Conservation (phyloP, 1,140 invertebrate species). For the Diploscapter pachys region DNA sequence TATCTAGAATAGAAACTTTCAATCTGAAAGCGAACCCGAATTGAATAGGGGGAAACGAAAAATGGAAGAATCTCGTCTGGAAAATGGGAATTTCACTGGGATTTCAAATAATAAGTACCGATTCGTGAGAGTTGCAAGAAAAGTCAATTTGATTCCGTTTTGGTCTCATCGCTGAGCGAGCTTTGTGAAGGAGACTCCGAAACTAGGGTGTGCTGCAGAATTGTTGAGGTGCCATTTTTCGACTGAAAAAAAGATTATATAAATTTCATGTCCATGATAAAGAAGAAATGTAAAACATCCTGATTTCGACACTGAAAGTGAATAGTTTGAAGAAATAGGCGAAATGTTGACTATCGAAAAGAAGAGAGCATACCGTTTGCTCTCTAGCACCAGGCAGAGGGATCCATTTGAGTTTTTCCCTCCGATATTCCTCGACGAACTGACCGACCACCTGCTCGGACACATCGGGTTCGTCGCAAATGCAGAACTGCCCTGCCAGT, state of each 20-base stretch:
- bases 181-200: constrained; percentile 31
- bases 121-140: not conserved
- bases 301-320: not conserved
- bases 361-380: not conserved
- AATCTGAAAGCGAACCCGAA: no score
- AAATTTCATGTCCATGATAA: not conserved
- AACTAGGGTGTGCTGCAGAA: constrained; percentile 25
- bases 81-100: no score
- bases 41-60: no score
- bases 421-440: not conserved
- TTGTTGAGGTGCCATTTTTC: constrained; percentile 25
- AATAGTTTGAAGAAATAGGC: not conserved
- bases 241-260: not conserved
- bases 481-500: constrained; percentile 23
- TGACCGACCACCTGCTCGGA: constrained; percentile 16
- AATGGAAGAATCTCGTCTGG: no score
- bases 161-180: constrained; percentile 23
- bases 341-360: not conserved
- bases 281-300: not conserved
- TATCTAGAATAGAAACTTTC: no score
- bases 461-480: constrained; percentile 37
- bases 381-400: not conserved
- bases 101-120: no score
- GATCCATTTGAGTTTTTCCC: not conserved
- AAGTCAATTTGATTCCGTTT: not conserved